Conservation (phyloP, 2,888 invertebrate species). For the Strigamia transsilvanica region DNA sequence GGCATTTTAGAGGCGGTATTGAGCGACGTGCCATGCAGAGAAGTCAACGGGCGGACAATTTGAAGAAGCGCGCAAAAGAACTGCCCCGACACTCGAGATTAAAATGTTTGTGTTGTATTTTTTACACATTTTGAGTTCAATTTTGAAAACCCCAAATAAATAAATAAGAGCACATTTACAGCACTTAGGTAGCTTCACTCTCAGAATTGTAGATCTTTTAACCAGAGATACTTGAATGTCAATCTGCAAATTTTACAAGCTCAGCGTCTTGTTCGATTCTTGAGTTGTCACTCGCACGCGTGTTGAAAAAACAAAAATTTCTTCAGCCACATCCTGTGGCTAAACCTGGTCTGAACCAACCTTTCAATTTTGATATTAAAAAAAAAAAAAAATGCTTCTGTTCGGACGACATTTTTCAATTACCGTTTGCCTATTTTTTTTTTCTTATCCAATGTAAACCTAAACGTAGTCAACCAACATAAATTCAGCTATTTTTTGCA, state of each 20-base stretch:
- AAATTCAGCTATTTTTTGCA: background rate
- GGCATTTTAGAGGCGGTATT: background rate
- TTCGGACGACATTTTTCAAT: background rate
- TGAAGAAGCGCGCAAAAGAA: too few relatives aligned
- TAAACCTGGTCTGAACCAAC: background rate
- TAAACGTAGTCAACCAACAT: background rate
- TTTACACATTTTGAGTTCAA: too few relatives aligned
- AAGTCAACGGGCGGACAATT: too few relatives aligned
- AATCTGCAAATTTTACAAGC: background rate
- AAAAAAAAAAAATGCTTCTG: background rate
- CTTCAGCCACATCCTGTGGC: background rate
- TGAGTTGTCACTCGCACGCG: too few relatives aligned
- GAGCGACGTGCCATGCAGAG: background rate
- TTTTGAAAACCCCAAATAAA: too few relatives aligned
- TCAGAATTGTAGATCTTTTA: too few relatives aligned
- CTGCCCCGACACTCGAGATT: too few relatives aligned
- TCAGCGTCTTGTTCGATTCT: slow-evolving; percentile 20
- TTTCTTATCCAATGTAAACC: background rate
- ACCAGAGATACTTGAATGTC: too few relatives aligned
- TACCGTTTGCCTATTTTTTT: background rate
- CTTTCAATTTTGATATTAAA: slow-evolving; percentile 10
- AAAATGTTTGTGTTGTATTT: too few relatives aligned
- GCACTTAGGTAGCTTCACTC: too few relatives aligned
- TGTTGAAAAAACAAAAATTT: too few relatives aligned
- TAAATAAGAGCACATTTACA: too few relatives aligned